Base-by-base conservation (phyloP, 2,113 vertebrate species). In the Donacobius atricapilla region DNA sequence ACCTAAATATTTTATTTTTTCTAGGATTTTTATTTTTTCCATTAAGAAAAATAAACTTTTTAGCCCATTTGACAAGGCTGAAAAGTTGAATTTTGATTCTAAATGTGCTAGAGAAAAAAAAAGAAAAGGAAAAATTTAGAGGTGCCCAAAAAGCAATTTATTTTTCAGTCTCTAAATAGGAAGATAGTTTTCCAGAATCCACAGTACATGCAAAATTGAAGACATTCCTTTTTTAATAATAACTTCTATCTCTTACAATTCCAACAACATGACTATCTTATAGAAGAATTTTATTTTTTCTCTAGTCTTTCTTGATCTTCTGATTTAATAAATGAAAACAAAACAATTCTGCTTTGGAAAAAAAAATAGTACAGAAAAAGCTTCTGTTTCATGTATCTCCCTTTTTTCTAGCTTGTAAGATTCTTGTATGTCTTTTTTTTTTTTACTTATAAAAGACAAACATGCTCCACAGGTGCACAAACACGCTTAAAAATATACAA, bases 61-160 rank as follows among this genome's bases (percentile, higher is more conserved):
- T 21, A 45, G 10, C 4, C 4, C 2, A n/a, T 10, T 57, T 72
- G 6, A 22, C 6, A 44, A 39, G 4, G 4, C 14, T n/a, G 14
- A 47, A 76, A 76, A 68, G 5, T 40, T 76, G 8, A 42, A 19
- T 64, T 53, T 40, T 51, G 8, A 27, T 76, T 80, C 30, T 40
- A 48, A 54, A n/a, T 28, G 7, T 16, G 3, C 6, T 22, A 5
- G 2, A 2, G 0, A 0, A 1, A 11, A 28, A 15, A 10, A 20
- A 3, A 1, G 8, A 31, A 13, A 8, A 3, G 4, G 45, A 44
- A 22, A 11, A 39, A 42, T 21, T 28, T 78, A 44, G 10, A 35
- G 2, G 0, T 75, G 15, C 18, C 10, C 22, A 35, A 33, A 21
- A 86, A 47, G 0, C 2, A 18, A 54, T 37, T 19, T 57, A 14